Percentiles rank a stretch among this genome's conserved stretches.
These are phyloP conservation scores for Nettapus auritus DNA, from an alignment of 2,113 vertebrate genomes.

Conservation along the genomic window DNA sequence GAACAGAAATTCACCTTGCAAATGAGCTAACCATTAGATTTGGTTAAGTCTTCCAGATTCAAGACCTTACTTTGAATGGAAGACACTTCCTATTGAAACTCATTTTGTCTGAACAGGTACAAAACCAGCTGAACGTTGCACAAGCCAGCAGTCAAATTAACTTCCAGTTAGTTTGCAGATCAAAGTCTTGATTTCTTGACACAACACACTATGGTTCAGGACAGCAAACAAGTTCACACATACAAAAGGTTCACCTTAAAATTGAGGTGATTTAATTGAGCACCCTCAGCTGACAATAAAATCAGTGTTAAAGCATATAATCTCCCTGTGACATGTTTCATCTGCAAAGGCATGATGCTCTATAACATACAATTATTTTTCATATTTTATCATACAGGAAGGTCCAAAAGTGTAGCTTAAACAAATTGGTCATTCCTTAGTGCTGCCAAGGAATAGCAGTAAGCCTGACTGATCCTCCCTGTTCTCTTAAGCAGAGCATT, in stretches of 20 bases:
- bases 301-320: not conserved
- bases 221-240: not conserved
- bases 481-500: not conserved
- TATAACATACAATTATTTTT: accelerated
- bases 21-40: not conserved
- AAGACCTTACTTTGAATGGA: not conserved
- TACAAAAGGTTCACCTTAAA: not conserved
- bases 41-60: not conserved
- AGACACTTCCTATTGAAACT: not conserved
- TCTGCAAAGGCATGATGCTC: not conserved
- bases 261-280: not conserved
- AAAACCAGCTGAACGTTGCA: not conserved
- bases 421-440: not conserved
- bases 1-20: not conserved
- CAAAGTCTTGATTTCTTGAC: not conserved
- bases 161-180: not conserved
- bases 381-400: accelerated
- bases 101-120: not conserved
- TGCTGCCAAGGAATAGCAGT: not conserved
- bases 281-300: not conserved
- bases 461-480: not conserved
- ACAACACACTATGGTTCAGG: accelerated
- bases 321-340: not conserved
- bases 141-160: not conserved
- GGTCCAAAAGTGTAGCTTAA: not conserved